Base-by-base conservation (phyloP, 1,140 invertebrate genomes). In the Pantala flavescens region DNA sequence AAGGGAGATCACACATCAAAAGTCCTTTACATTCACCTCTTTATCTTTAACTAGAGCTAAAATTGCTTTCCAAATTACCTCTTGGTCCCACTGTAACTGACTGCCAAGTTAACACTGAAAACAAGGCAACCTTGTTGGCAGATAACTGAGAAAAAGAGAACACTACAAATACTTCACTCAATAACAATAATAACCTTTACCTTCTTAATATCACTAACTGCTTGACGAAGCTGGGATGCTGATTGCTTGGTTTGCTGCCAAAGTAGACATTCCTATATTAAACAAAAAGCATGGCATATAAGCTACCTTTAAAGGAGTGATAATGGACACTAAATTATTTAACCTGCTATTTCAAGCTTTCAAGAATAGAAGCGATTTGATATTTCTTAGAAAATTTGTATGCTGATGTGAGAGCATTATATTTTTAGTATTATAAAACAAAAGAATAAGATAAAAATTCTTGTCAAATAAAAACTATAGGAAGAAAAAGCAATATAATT, bases 121-220 rank as follows among this genome's bases (percentile, higher is more conserved):
- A 63, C 49, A 63, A 16, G 49, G 49, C 49, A 63, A 63, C 49
- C 14, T 63, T 63, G 49, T 63, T 36, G 49, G 49, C 49, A 63
- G 49, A 63, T 63, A 63, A 63, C 49, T 63, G 49, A 63, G 49
- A 63, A 63, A 63, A 63, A 63, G 49, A 63, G 49, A 63, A 63
- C 49, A 14, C 49, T 63, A 63, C 49, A 63, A 63, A 19, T 63
- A 21, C 49, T 36, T 63, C 49, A 63, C n/a, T 63, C 49, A 63
- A 63, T 63, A 63, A 16, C n/a, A 19, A 19, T 63, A 63, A 63
- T 19, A 63, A 16, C n/a, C 16, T 63, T 63, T 63, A 63, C 49
- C 49, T 63, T 12, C 12, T 63, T 63, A 63, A 63, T 63, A 63
- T 63, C 49, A 63, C 49, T 63, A 63, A 63, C 49, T 63, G 49